These are phyloP conservation scores for Platalea minor DNA, from an alignment of 2,797 vertebrate genomes.

Conservation along the genomic window DNA sequence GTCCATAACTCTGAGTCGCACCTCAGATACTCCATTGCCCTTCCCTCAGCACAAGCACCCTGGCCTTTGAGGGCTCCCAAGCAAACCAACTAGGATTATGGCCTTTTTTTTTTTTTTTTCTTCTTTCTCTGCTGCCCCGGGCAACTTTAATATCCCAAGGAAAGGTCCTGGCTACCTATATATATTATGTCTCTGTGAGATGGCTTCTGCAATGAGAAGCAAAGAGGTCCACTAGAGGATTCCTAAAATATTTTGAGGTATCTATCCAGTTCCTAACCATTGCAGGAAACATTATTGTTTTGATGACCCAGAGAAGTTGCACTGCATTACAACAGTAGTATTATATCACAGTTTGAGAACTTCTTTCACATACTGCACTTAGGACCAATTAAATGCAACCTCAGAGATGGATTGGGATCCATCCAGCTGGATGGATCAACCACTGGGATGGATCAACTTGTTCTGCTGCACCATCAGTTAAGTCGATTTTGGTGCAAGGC, in stretches of 20 bases:
- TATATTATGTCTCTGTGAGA: neutral
- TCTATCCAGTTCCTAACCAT: neutral
- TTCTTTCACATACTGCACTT: neutral
- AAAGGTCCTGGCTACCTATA: neutral
- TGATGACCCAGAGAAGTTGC: neutral
- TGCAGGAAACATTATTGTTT: neutral
- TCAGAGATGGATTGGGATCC: neutral
- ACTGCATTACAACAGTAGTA: neutral
- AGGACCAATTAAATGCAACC: neutral
- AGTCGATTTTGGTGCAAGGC: neutral
- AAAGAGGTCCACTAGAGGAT: neutral
- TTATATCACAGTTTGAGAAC: neutral
- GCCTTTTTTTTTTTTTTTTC: accelerated
- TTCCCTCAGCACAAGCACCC: neutral
- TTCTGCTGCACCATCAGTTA: neutral
- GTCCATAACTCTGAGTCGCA: neutral
- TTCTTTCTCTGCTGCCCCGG: accelerated
- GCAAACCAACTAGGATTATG: neutral
- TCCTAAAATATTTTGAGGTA: neutral
- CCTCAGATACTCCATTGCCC: neutral
- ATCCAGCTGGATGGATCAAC: neutral
- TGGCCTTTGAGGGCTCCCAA: neutral
- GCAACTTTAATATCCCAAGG: neutral
- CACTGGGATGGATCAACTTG: neutral
- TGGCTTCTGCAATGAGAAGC: neutral